phyloP scores from a whole-genome alignment of 1,140 invertebrate genomes.

The Brachionus paranguensis region DNA sequence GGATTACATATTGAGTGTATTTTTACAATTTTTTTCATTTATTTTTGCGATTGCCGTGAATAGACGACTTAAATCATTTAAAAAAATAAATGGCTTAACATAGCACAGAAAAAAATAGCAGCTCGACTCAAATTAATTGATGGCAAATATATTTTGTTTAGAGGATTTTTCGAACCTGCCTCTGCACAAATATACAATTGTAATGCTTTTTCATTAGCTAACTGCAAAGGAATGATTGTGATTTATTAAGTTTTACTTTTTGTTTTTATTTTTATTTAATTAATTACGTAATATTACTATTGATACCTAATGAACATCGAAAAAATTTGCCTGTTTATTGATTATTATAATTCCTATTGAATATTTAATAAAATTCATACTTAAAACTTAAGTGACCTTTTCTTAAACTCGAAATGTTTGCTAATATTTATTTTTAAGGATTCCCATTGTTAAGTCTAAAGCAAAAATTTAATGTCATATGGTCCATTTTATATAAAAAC shows the following conservation, averaged over 20 bases:
- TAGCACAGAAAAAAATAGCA: background rate
- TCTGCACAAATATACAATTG: background rate
- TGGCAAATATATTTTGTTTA: background rate
- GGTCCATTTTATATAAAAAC: too few relatives aligned
- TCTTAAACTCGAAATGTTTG: too few relatives aligned
- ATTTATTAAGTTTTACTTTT: background rate
- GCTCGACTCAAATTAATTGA: background rate
- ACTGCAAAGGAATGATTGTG: background rate
- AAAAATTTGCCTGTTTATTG: background rate
- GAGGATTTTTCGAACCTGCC: background rate
- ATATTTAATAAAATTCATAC: background rate
- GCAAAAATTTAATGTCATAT: too few relatives aligned
- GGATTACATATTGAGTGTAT: background rate
- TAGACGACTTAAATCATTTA: background rate
- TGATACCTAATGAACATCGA: background rate
- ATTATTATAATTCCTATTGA: background rate
- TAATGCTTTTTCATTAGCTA: background rate
- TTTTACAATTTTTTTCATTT: background rate
- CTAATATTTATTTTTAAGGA: too few relatives aligned
- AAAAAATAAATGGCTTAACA: background rate
- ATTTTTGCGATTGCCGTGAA: background rate
- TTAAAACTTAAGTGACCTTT: too few relatives aligned
- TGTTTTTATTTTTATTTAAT: background rate
- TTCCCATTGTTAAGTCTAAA: too few relatives aligned
- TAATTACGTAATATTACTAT: background rate